Conservation (phyloP, 2,113 vertebrate species). For the Suricata suricatta region DNA sequence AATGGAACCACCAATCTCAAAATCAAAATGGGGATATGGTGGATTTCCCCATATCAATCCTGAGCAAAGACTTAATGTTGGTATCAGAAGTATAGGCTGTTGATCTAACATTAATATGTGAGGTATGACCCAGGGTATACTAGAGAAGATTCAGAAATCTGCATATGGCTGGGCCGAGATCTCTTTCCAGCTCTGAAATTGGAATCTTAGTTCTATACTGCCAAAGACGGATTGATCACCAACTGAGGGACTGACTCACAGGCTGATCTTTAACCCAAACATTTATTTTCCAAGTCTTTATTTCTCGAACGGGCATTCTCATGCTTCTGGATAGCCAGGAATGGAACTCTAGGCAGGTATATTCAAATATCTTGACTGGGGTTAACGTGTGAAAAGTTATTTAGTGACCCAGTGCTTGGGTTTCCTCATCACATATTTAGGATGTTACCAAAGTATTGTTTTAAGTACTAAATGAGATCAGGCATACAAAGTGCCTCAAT, state of each 20-base stretch:
- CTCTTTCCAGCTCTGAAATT: background rate
- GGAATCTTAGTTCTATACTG: background rate
- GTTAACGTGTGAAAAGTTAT: background rate
- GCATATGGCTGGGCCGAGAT: background rate
- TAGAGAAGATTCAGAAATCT: background rate
- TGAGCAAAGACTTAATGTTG: background rate
- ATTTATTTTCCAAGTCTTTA: background rate
- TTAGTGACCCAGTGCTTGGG: background rate
- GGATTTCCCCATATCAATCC: background rate
- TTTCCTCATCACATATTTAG: background rate
- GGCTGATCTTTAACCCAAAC: background rate
- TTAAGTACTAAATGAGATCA: background rate
- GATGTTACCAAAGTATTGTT: background rate
- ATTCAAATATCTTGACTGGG: background rate
- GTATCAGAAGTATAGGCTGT: background rate
- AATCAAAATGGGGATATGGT: background rate
- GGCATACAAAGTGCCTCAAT: background rate
- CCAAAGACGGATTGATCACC: background rate
- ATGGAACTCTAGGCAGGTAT: background rate
- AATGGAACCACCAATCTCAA: background rate
- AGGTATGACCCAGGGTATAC: background rate
- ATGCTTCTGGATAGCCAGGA: background rate
- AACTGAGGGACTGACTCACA: background rate
- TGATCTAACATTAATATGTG: background rate
- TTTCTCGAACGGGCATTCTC: background rate